Evolutionary conservation across 2,113 vertebrate genomes (phyloP).

Genomic region (Varanus salvator): DNA sequence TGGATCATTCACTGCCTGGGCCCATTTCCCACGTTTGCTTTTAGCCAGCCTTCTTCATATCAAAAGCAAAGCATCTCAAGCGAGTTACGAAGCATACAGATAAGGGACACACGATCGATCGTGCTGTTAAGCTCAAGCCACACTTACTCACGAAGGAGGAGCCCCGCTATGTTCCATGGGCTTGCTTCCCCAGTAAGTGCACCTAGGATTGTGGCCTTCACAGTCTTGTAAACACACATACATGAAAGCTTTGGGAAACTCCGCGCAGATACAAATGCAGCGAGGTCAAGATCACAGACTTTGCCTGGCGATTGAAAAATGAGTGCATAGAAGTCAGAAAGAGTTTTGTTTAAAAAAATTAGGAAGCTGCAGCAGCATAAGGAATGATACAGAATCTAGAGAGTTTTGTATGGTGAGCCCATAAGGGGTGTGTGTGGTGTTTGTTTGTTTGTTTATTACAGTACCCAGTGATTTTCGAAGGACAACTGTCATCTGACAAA

Average conservation of each 20-base stretch:
- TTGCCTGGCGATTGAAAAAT: not conserved
- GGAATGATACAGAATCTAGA: not conserved
- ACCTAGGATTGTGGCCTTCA: not conserved
- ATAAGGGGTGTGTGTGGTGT: not conserved
- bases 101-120: too few relatives aligned
- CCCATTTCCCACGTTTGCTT: not conserved
- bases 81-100: not conserved
- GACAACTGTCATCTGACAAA: too few relatives aligned
- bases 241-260: constrained; percentile 18
- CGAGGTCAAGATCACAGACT: not conserved
- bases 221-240: not conserved
- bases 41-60: not conserved
- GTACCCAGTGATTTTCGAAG: too few relatives aligned
- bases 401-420: not conserved
- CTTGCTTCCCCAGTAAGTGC: not conserved
- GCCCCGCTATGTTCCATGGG: not conserved
- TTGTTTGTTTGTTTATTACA: not conserved
- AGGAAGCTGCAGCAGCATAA: not conserved
- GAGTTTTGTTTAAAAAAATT: not conserved
- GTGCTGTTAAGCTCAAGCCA: not conserved
- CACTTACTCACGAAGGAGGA: too few relatives aligned
- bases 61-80: not conserved
- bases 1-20: too few relatives aligned
- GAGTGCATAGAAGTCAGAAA: not conserved
- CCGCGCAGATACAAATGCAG: not conserved